Evolutionary conservation across 2,113 vertebrate species (phyloP).

Genomic region (Sebastes schlegelii): DNA sequence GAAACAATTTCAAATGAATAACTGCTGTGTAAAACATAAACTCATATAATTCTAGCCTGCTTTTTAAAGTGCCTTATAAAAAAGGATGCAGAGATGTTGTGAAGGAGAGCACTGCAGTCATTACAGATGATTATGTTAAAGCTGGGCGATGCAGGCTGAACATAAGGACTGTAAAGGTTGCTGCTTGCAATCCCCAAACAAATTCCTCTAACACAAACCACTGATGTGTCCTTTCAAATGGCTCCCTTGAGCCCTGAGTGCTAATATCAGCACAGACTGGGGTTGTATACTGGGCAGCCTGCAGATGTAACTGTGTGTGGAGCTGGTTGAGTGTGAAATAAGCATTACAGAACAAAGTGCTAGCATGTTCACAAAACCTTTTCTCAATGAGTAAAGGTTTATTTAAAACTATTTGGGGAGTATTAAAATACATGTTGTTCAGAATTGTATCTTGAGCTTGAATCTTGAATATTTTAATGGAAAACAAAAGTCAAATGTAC

Average conservation of each 20-base stretch:
- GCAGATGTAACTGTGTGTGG: constrained; percentile 43
- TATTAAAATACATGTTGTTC: background rate
- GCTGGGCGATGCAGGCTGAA: constrained; percentile 21
- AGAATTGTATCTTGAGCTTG: no score
- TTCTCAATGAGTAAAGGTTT: constrained; percentile 13
- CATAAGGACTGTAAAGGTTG: constrained; percentile 46
- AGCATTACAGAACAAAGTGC: constrained; percentile 22
- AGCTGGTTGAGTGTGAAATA: constrained; percentile 39
- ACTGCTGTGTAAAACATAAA: constrained; percentile 66
- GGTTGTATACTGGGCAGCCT: constrained; percentile 37
- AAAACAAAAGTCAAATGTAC: background rate
- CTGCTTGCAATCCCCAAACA: constrained; percentile 44
- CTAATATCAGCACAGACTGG: constrained; percentile 47
- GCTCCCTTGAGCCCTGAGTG: constrained; percentile 24
- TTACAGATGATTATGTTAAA: constrained; percentile 46
- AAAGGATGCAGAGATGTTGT: constrained; percentile 17
- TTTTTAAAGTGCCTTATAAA: constrained; percentile 43
- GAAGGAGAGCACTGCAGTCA: constrained; percentile 26
- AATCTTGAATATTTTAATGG: background rate
- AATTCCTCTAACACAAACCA: constrained; percentile 31
- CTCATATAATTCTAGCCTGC: constrained; percentile 50
- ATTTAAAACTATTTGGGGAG: background rate
- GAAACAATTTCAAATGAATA: constrained; percentile 69
- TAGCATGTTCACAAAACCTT: background rate
- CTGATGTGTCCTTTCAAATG: constrained; percentile 39